Evolutionary conservation across 2,113 vertebrate genomes (phyloP), one percentile per base, ranked within the genome.

Genomic region (Bubo scandiacus): DNA sequence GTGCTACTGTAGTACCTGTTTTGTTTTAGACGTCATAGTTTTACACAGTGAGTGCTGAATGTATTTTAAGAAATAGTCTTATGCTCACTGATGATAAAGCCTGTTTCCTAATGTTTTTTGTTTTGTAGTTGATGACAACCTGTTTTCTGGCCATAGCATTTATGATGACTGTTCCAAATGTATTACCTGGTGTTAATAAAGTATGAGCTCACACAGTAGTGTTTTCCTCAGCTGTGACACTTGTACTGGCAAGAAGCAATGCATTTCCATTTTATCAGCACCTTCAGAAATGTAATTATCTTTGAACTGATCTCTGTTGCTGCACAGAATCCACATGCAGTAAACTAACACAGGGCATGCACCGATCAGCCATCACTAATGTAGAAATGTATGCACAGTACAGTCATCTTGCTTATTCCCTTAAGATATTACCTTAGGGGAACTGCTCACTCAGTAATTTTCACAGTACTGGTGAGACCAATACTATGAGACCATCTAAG

Each of bases 311-410:
- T 70, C 49, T 66, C 36, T 81, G 65, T 49, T 77, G 54, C 23
- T 61, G 15, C 20, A 52, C 11, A 36, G 30, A 77, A 80, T 27
- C n/a, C 32, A 70, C 34, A 66, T 21, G 5, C 36, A 51, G 61
- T 23, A 89, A 62, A 78, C 22, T 34, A 40, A 73, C 3, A 8
- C 11, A 8, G 27, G 34, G 29, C 66, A 49, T 38, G 45, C 8
- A n/a, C 17, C 0, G 0, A 42, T 47, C 40, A 75, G 27, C 23
- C 51, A 62, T 45, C 32, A 52, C 38, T 63, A 71, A 13, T 1
- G 7, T 13, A 32, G 16, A 42, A 26, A 57, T 16, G 15, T 15
- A 45, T 15, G 12, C 40, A 59, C 8, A 17, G 16, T 8, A 45
- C 19, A 68, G 22, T 13, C 27, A 43, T 49, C 42, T 52, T 77